Percentiles rank a stretch among this genome's conserved stretches.
These are phyloP conservation scores for Trochalopteron elliotii DNA, from an alignment of 2,113 vertebrate species.

Conservation along the genomic window DNA sequence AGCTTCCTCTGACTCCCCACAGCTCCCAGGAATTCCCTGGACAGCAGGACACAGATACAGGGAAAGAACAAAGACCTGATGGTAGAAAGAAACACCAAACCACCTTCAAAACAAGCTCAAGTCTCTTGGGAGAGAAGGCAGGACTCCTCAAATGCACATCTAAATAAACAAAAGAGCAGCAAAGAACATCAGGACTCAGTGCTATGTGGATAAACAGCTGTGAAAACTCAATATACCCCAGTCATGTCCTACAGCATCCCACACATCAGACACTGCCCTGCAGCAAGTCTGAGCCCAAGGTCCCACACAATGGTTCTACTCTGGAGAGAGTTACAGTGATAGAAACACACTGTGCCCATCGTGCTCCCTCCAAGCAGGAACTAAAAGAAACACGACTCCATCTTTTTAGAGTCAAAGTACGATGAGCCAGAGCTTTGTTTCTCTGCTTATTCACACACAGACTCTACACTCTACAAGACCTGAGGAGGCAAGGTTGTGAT, in stretches of 20 bases:
- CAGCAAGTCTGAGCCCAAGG: background rate
- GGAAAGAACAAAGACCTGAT: background rate
- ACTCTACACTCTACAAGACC: background rate
- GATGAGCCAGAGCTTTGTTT: background rate
- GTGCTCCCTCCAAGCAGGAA: background rate
- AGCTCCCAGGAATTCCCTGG: background rate
- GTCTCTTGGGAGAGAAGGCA: background rate
- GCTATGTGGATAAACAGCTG: background rate
- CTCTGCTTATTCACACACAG: background rate
- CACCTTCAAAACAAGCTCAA: background rate
- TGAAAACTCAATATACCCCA: fast-evolving
- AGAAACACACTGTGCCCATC: background rate
- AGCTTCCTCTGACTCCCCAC: background rate
- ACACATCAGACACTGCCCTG: background rate
- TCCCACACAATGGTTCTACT: background rate
- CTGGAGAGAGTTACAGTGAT: background rate
- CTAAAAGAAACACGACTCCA: background rate
- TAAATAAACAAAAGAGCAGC: background rate
- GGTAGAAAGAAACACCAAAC: background rate
- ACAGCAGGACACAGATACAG: background rate
- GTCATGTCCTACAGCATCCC: background rate
- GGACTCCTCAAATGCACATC: background rate
- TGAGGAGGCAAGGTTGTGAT: background rate
- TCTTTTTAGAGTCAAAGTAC: background rate
- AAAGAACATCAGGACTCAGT: background rate